A percentile compares a stretch with the other conserved stretches of the same genome.
Evolutionary conservation across 2,113 vertebrate genomes (phyloP).

Genomic region (Columbina picui): DNA sequence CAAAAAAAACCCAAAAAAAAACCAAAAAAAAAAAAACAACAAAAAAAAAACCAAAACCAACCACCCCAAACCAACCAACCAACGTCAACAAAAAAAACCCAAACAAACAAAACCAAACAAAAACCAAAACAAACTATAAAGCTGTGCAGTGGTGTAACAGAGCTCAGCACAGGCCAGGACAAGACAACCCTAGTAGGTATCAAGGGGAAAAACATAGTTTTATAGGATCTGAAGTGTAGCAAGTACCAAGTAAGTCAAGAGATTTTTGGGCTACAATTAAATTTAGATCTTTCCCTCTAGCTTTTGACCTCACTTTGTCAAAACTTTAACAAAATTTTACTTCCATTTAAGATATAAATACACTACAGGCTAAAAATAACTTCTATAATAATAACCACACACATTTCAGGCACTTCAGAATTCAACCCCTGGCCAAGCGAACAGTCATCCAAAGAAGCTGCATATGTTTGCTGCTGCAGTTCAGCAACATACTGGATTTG

Average conservation of each 20-base stretch:
- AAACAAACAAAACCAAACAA: background rate
- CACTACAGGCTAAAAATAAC: background rate
- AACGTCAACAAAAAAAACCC: too few relatives aligned
- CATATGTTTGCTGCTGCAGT: background rate
- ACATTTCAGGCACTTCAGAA: background rate
- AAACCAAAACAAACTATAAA: background rate
- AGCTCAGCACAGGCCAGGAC: background rate
- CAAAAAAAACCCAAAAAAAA: too few relatives aligned
- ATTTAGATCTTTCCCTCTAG: background rate
- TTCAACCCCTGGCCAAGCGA: background rate
- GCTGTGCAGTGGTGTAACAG: background rate
- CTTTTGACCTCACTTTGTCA: background rate
- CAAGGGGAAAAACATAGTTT: background rate
- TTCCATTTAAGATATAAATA: background rate
- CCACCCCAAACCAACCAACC: too few relatives aligned
- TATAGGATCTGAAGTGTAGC: background rate
- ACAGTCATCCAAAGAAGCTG: background rate
- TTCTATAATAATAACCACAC: background rate
- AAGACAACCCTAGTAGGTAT: background rate
- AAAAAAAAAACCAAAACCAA: background rate
- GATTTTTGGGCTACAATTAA: background rate
- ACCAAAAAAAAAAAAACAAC: too few relatives aligned
- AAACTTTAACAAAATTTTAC: background rate
- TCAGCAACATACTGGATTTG: background rate
- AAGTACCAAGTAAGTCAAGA: background rate